Evolutionary conservation across 2,113 vertebrate species (phyloP), one percentile per base, ranked within the genome.

Genomic region (Galeopterus variegatus): DNA sequence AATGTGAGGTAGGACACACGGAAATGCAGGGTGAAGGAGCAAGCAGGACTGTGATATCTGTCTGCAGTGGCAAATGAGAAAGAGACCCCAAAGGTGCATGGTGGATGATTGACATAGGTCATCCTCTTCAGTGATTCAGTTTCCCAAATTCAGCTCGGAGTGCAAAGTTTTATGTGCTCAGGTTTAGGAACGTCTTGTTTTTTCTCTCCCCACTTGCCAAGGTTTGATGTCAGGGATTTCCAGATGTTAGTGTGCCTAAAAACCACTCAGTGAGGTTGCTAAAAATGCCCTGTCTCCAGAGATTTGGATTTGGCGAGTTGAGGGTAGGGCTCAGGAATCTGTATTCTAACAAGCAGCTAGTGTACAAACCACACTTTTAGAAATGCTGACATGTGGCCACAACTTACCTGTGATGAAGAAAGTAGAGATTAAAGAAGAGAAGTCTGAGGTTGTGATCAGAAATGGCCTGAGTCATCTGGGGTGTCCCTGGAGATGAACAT

Each of bases 51-150:
- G 12, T 2, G 2, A 5, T 6, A 6, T 3, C 52, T 21, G 31
- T 17, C 64, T 13, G 2, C 17, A 1, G 52, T 11, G 17, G 67
- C 10, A n/a, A 8, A 10, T 19, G 28, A 33, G 28, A 19, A 6
- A 1, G 11, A 13, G 9, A 28, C 21, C 12, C 58, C 10, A 1
- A 11, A 1, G 60, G 17, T 8, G 14, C 3, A 0, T 1, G 7
- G 26, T 14, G 50, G 11, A n/a, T 67, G 36, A n/a, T 19, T 11
- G 31, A 5, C 13, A 0, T 2, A 4, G 28, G 6, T 3, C 67
- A 12, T 7, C 45, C 56, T 36, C 48, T 8, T 8, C 2, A 2
- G 50, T 1, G 33, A 52, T 52, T 81, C 50, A 13, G 67, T 75
- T 88, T 70, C 70, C 41, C 1, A 2, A 14, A 7, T 36, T 81